Conservation (phyloP, 2,113 vertebrate species). For the Gymnogyps californianus region DNA sequence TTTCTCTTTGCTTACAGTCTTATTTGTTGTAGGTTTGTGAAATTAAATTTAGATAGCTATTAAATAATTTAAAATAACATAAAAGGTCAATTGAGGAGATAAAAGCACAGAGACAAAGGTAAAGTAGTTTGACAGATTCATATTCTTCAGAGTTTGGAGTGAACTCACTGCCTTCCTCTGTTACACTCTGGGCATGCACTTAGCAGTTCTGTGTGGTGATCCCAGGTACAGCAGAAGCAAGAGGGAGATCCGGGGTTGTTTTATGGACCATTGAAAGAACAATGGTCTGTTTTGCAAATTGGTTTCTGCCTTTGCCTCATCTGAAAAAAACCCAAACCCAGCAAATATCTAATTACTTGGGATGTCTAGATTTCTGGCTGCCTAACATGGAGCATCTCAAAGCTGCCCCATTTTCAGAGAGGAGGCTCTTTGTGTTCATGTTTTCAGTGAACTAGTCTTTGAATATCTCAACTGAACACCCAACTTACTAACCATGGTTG, state of each 20-base stretch:
- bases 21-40: slow-evolving; percentile 47
- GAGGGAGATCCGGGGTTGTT: neutral
- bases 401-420: neutral
- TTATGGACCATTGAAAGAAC: neutral
- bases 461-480: neutral
- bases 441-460: neutral
- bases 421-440: rapidly evolving
- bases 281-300: neutral
- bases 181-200: neutral
- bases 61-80: slow-evolving; percentile 9
- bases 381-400: neutral
- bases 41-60: slow-evolving; percentile 29
- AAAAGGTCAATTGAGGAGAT: neutral
- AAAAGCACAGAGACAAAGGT: neutral
- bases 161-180: neutral
- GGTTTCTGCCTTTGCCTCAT: neutral
- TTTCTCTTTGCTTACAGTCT: slow-evolving; percentile 56
- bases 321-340: neutral
- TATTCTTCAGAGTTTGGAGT: neutral
- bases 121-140: neutral
- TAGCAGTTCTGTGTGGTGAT: neutral
- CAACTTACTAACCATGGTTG: neutral
- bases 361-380: neutral
- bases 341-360: neutral
- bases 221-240: neutral